These are phyloP conservation scores for Pristis pectinata DNA, from an alignment of 2,797 vertebrate genomes.

Conservation along the genomic window DNA sequence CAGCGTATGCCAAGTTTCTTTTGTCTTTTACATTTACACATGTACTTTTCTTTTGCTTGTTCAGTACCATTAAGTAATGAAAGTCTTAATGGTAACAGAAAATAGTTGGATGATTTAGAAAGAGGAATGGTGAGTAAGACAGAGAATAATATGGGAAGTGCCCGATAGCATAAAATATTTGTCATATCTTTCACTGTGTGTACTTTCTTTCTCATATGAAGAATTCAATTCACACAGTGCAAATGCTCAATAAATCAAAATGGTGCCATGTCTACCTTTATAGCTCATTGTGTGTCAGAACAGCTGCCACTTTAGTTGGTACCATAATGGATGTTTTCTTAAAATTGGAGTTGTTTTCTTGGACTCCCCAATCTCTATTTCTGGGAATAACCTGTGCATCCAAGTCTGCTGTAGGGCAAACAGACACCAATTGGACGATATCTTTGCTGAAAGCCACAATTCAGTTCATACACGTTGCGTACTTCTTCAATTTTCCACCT, in stretches of 20 bases:
- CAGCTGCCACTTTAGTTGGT: background rate
- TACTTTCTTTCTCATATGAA: background rate
- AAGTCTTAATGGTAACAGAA: constrained; percentile 20
- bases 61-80: constrained; percentile 37
- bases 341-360: background rate
- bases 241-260: background rate
- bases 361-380: background rate
- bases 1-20: background rate
- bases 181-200: constrained; percentile 10
- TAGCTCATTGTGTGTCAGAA: no score
- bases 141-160: constrained; percentile 21
- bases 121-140: constrained; percentile 42
- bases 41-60: background rate
- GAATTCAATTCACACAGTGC: background rate
- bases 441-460: background rate
- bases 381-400: background rate
- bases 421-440: background rate
- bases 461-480: background rate
- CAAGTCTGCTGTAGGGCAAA: background rate
- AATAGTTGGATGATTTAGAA: constrained; percentile 33
- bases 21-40: constrained; percentile 17
- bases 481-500: background rate
- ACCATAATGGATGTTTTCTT: no score
- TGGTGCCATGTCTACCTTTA: background rate
- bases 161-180: background rate